Percentiles rank a stretch among this genome's conserved stretches.
These are phyloP conservation scores for Diadumene lineata DNA, from an alignment of 92 coral and sea anemone species.

Conservation along the genomic window DNA sequence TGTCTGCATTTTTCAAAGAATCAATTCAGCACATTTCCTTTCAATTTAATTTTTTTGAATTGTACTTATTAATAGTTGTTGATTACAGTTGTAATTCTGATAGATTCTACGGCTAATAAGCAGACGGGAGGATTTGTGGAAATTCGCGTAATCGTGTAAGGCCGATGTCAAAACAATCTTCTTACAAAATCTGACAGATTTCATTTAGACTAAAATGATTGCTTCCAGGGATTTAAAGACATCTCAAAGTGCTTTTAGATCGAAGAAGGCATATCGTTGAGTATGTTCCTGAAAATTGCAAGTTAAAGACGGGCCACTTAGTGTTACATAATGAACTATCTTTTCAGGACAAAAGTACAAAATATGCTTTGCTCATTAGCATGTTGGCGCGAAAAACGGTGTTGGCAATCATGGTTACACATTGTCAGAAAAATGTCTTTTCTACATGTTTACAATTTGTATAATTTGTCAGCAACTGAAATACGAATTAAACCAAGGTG, in stretches of 20 bases:
- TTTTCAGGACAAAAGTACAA: no score
- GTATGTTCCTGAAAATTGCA: not conserved
- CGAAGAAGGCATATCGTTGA: constrained; percentile 1
- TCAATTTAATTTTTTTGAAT: no score
- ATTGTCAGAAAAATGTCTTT: no score
- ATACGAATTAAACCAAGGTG: no score
- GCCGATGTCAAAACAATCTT: constrained; percentile 6
- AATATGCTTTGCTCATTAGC: no score
- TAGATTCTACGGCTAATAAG: constrained; percentile 11
- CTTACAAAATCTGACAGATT: constrained; percentile 14
- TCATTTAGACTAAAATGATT: constrained; percentile 2
- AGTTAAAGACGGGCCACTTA: not conserved
- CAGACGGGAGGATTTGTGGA: constrained; percentile 16
- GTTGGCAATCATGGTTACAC: no score
- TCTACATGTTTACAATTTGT: no score
- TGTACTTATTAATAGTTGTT: not conserved
- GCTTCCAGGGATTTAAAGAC: not conserved
- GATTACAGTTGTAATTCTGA: constrained; percentile 12
- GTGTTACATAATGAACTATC: no score
- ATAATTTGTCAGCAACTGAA: no score
- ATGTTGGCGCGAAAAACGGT: no score
- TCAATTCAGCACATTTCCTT: no score
- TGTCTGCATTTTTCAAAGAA: no score
- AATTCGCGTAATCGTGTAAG: constrained; percentile 2
- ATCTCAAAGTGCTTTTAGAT: not conserved